Percentiles rank a stretch among this genome's conserved stretches.
Conservation (phyloP, 2,797 vertebrate genomes). For the Melanitta fusca region DNA sequence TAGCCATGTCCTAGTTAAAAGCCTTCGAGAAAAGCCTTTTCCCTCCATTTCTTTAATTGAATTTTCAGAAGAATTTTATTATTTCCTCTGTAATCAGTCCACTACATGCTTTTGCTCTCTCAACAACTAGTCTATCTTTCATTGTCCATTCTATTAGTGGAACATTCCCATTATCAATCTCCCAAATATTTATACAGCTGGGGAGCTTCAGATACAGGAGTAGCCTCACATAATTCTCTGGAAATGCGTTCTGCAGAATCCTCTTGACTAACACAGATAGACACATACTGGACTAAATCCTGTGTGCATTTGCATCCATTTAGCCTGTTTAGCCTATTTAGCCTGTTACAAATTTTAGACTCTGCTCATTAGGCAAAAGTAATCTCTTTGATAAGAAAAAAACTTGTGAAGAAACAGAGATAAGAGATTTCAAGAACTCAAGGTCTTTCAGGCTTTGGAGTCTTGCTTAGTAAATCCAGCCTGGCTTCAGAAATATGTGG, state of each 20-base stretch:
- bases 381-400: not conserved
- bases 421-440: not conserved
- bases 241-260: conserved; percentile 20
- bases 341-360: not conserved
- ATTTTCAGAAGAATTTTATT: not conserved
- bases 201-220: not conserved
- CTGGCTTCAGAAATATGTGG: not conserved
- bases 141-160: not conserved
- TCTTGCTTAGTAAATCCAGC: not conserved
- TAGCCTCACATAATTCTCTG: not conserved
- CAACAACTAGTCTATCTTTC: not conserved
- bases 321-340: not conserved
- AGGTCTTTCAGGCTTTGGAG: not conserved
- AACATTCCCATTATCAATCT: conserved; percentile 37
- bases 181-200: conserved; percentile 60
- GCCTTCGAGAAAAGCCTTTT: not conserved
- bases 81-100: conserved; percentile 6
- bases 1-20: not conserved
- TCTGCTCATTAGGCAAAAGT: not conserved
- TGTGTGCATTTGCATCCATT: not conserved
- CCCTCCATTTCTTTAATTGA: not conserved
- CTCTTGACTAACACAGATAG: not conserved
- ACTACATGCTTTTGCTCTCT: not conserved
- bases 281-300: not conserved
- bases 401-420: not conserved